Conservation (phyloP, 2,113 vertebrate genomes). For the Smithornis capensis region DNA sequence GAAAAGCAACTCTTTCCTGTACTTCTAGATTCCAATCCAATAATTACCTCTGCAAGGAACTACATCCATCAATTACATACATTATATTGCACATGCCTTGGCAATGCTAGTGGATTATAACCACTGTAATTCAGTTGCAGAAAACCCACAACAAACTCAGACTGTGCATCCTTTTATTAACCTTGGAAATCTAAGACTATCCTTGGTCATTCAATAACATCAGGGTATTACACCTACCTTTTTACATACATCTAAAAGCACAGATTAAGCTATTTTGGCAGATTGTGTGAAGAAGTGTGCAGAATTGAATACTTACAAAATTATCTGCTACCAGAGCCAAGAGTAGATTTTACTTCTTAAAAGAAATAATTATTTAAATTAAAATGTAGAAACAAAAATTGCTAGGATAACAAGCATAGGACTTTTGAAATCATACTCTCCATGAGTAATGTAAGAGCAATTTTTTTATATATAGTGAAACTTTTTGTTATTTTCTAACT, state of each 20-base stretch:
- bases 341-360: neutral
- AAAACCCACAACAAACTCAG: neutral
- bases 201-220: neutral
- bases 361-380: neutral
- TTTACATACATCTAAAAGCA: neutral
- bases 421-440: neutral
- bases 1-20: neutral
- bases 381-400: neutral
- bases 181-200: neutral
- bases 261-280: neutral
- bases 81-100: neutral
- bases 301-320: neutral
- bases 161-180: neutral
- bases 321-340: neutral
- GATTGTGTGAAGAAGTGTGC: neutral
- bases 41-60: slow-evolving; percentile 8
- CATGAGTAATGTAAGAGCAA: neutral
- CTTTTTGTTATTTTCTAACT: neutral
- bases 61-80: neutral
- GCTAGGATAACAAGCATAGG: neutral
- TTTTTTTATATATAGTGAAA: neutral
- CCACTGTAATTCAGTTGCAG: neutral
- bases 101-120: neutral
- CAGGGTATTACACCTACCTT: neutral
- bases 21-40: neutral